Conservation (phyloP, 2,888 invertebrate species). For the Gandaritis pyraliata region DNA sequence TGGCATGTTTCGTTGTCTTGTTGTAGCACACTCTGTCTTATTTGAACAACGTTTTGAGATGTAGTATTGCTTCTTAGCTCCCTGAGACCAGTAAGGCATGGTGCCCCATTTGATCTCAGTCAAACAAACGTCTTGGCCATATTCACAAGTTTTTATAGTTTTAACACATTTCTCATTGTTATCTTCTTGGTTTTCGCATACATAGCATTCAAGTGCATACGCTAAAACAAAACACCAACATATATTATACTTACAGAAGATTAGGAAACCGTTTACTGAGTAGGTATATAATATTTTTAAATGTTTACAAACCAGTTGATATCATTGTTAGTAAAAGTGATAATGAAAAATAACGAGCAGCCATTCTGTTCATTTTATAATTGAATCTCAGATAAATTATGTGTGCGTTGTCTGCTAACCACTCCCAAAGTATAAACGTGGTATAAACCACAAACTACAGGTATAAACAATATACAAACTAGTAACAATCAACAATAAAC, state of each 20-base stretch:
- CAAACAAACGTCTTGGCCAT: conserved; percentile 93
- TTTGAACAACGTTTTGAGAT: conserved; percentile 96
- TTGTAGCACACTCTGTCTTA: conserved; percentile 90
- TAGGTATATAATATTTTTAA: neutral
- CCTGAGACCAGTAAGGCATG: conserved; percentile 97
- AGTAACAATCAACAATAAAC: too few species aligned
- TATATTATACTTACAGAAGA: too few species aligned
- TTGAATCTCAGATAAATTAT: neutral
- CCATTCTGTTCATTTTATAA: conserved; percentile 7
- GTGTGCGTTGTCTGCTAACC: neutral
- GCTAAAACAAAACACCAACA: conserved; percentile 70
- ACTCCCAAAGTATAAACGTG: too few species aligned
- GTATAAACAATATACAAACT: too few species aligned
- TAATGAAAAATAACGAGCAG: conserved; percentile 6
- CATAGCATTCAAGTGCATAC: conserved; percentile 94
- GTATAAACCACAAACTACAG: too few species aligned
- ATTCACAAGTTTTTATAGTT: conserved; percentile 95
- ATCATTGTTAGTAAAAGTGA: conserved; percentile 4
- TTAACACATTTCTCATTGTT: conserved; percentile 96
- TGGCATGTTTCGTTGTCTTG: conserved; percentile 88
- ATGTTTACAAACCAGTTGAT: conserved; percentile 19
- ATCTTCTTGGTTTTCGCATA: conserved; percentile 96
- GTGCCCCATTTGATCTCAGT: conserved; percentile 97
- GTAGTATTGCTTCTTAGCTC: conserved; percentile 96
- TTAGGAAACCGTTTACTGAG: too few species aligned